Percentiles rank a stretch among this genome's conserved stretches.
Conservation (phyloP, 1,140 invertebrate species). For the Tribolium castaneum region DNA sequence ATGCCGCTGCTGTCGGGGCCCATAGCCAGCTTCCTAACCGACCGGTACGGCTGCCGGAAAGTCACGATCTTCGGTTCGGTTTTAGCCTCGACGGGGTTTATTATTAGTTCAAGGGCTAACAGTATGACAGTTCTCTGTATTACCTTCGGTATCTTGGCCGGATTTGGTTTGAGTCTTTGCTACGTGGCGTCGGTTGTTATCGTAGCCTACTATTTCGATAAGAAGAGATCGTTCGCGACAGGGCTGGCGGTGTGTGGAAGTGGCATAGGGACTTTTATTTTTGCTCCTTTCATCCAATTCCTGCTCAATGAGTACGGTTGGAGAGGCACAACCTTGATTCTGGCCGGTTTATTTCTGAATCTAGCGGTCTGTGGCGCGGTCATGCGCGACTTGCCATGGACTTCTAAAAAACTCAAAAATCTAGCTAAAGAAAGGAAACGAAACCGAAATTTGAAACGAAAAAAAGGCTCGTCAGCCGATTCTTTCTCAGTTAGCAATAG, state of each 20-base stretch:
- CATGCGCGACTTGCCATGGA: constrained; percentile 86
- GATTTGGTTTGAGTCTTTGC: constrained; percentile 87
- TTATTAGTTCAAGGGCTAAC: constrained; percentile 80
- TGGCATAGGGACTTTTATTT: constrained; percentile 90
- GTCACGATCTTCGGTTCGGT: constrained; percentile 85
- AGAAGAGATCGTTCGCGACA: constrained; percentile 89
- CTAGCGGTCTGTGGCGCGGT: constrained; percentile 87
- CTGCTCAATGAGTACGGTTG: constrained; percentile 85
- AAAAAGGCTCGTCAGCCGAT: constrained; percentile 67
- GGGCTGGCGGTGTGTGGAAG: constrained; percentile 93
- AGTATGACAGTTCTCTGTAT: constrained; percentile 84
- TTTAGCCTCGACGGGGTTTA: constrained; percentile 82
- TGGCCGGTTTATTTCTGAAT: constrained; percentile 88
- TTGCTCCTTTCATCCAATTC: constrained; percentile 85
- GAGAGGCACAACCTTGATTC: constrained; percentile 83
- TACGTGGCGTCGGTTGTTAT: constrained; percentile 93
- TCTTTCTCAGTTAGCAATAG: constrained; percentile 77
- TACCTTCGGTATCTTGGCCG: constrained; percentile 87
- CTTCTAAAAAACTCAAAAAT: constrained; percentile 72
- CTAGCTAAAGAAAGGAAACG: constrained; percentile 72
- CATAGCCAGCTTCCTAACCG: constrained; percentile 87
- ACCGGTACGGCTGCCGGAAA: constrained; percentile 84
- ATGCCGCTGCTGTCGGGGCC: constrained; percentile 90
- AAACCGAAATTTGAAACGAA: constrained; percentile 70
- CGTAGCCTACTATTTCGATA: constrained; percentile 97